Evolutionary conservation across 2,888 invertebrate species (phyloP), one percentile per base, ranked within the genome.

Genomic region (Oligia latruncula): DNA sequence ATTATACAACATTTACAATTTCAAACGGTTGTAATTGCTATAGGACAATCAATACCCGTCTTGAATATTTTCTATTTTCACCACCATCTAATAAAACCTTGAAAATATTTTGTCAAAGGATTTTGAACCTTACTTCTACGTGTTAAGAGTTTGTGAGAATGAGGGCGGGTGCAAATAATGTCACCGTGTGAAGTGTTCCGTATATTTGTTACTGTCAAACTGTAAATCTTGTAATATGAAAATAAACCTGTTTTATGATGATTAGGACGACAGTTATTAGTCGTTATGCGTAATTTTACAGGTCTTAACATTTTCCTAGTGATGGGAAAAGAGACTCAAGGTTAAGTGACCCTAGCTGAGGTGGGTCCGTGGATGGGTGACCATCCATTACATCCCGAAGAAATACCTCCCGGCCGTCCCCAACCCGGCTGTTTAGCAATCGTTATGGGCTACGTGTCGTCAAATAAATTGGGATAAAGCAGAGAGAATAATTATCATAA

Each of bases 1-100:
- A 94, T 92, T 84, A 84, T 76, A 86, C 83, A 82, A 84, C 87
- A 87, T 89, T 87, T 80, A 88, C 90, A 87, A 91, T 92, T 90
- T 89, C 80, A 84, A 88, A 78, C 77, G 85, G 79, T 83, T 89
- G 90, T 91, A 92, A 92, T 92, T 92, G 90, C 89, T 83, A 78
- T 52, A 71, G 60, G 82, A 90, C 91, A 90, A 92, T 93, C 91
- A 91, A 92, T 92, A 91, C 85, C 70, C 85, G 91, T 92, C 92
- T 88, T 75, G 76, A 82, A 85, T 77, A 83, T 82, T 86, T 87
- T 81, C 87, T 55, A 81, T 80, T 71, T 71, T n/a, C 29, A 58
- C 71, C 74, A 78, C 64, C 40, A 40, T 46, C 35, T 23, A 17
- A 67, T 73, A 17, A 11, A 35, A 62, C 11, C 8, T 71, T 5